Evolutionary conservation across 2,113 vertebrate genomes (phyloP).

Genomic region (Ochotona princeps): DNA sequence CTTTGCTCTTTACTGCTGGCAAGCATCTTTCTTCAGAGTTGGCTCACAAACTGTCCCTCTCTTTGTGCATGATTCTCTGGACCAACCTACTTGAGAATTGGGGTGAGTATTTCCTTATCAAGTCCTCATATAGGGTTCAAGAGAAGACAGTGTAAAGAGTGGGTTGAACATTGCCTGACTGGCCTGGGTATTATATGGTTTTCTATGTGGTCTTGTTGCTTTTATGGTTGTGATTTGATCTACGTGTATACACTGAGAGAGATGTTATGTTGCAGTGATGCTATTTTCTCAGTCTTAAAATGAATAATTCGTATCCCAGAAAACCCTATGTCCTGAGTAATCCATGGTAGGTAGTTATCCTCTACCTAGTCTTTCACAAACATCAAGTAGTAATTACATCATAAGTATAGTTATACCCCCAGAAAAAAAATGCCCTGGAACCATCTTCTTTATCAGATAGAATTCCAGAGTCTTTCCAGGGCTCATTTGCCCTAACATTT

Average conservation of each 20-base stretch:
- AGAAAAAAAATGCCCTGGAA: conserved; percentile 1
- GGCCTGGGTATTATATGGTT: not conserved
- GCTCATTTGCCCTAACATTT: not conserved
- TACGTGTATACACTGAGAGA: not conserved
- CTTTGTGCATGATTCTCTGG: not conserved
- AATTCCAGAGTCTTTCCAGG: not conserved
- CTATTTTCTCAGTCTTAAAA: not conserved
- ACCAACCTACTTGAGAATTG: not conserved
- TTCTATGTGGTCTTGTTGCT: not conserved
- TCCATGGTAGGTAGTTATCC: not conserved
- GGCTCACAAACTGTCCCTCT: not conserved
- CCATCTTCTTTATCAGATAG: not conserved
- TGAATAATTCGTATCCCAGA: not conserved
- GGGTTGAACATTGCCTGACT: not conserved
- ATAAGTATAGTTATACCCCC: not conserved
- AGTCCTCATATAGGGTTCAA: not conserved
- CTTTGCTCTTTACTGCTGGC: conserved; percentile 50
- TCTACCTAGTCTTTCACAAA: conserved; percentile 15
- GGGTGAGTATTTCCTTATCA: not conserved
- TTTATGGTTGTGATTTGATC: not conserved
- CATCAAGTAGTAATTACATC: not conserved
- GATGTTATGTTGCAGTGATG: not conserved
- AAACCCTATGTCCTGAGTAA: not conserved
- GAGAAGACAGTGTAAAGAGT: not conserved
- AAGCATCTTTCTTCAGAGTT: not conserved